phyloP scores from a whole-genome alignment of 2,888 invertebrate genomes.

The Agrotis clavis region DNA sequence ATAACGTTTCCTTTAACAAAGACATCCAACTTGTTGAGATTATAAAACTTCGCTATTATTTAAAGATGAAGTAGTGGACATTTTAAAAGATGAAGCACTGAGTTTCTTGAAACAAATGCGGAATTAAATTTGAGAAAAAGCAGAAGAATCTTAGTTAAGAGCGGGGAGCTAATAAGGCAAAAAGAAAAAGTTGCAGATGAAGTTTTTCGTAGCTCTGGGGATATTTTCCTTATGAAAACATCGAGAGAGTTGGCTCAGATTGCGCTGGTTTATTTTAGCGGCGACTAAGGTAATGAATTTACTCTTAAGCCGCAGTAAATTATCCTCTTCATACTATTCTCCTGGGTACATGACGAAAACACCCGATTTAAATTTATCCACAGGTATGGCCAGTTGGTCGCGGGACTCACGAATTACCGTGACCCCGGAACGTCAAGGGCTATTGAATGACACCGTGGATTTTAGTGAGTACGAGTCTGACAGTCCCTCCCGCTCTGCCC shows the following conservation, averaged over 20 bases:
- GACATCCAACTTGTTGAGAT: conserved; percentile 38
- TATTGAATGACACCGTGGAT: no score
- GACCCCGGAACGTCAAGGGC: no score
- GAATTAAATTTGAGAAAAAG: conserved; percentile 80
- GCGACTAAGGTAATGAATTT: conserved; percentile 74
- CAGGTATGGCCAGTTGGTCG: no score
- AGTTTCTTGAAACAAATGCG: conserved; percentile 72
- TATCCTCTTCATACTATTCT: conserved; percentile 57
- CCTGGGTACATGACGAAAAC: conserved; percentile 5
- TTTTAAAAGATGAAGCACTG: conserved; percentile 67
- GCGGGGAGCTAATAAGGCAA: conserved; percentile 82
- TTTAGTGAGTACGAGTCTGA: no score
- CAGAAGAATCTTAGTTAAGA: conserved; percentile 82
- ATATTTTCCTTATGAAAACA: conserved; percentile 85
- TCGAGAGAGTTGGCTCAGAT: conserved; percentile 77
- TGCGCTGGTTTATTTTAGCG: conserved; percentile 76
- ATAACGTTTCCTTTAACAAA: conserved; percentile 38
- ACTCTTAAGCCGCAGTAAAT: conserved; percentile 73
- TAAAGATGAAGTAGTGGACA: conserved; percentile 65
- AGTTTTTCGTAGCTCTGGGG: conserved; percentile 80
- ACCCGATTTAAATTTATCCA: not conserved
- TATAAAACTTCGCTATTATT: conserved; percentile 56
- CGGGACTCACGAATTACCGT: no score
- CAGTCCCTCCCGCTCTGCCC: no score
- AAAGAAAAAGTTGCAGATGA: conserved; percentile 82